A percentile compares a stretch with the other conserved stretches of the same genome.
Conservation (phyloP, 2,113 vertebrate species). For the Mystacornis crossleyi region DNA sequence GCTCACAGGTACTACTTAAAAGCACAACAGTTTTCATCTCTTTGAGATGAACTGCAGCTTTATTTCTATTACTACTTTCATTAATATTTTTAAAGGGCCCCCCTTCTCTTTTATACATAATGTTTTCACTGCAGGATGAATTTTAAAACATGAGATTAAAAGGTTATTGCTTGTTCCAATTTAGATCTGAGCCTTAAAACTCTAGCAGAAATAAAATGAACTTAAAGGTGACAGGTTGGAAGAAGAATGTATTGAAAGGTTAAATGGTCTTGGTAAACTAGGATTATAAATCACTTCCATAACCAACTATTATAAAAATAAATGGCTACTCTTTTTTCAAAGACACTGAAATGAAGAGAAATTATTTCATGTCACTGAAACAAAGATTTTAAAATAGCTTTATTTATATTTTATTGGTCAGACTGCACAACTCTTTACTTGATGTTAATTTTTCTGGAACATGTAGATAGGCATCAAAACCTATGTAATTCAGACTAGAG, state of each 20-base stretch:
- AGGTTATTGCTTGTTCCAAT: not conserved
- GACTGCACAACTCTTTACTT: not conserved
- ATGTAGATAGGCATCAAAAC: not conserved
- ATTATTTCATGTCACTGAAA: not conserved
- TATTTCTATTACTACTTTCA: not conserved
- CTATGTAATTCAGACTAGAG: fast-evolving
- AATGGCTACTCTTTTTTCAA: not conserved
- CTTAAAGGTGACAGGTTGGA: not conserved
- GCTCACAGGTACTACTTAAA: not conserved
- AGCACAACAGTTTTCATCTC: not conserved
- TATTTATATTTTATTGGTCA: not conserved
- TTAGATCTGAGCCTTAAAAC: not conserved
- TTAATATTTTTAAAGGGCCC: fast-evolving
- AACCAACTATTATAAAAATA: not conserved
- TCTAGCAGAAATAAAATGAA: not conserved
- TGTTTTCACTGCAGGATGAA: not conserved
- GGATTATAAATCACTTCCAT: not conserved
- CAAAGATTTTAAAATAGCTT: not conserved
- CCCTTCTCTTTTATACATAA: not conserved
- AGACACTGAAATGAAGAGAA: not conserved
- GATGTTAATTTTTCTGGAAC: not conserved
- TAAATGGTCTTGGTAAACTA: not conserved
- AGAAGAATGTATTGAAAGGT: not conserved
- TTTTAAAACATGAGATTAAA: not conserved
- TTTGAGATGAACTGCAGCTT: not conserved